Base-by-base conservation (phyloP, 2,888 invertebrate genomes). In the Leucophenga maculata region DNA sequence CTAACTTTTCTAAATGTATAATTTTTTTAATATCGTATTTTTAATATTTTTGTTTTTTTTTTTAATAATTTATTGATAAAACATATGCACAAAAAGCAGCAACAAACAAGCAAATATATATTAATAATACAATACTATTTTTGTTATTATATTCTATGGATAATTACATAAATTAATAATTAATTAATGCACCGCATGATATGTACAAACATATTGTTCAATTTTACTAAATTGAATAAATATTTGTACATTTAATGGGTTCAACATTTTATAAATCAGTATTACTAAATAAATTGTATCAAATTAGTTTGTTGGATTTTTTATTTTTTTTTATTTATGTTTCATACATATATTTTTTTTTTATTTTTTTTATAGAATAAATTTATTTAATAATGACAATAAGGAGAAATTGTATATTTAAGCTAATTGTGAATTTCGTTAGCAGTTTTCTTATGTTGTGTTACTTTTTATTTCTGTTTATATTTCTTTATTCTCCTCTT, bases 51-150 rank as follows among this genome's bases (percentile, higher is more conserved):
- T 73, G 67, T 69, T 75, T 68, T 69, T 52, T 67, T 68, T 71
- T 74, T 0, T 39, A 44, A 26, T 55, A 31, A 54, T 66, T 48
- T 76, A 68, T 72, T 72, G 55, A 70, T 73, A 74, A 77, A 74
- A 72, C n/a, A 82, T 79, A 85, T 80, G 84, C 84, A 86, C 84
- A 85, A 85, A 87, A 86, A 87, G 87, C 88, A 81, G 86, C 88
- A 86, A 86, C 87, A 87, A 86, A 86, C 86, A 86, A 86, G 86
- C 86, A 76, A 77, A 81, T 78, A 77, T 67, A 31, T 48, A 68
- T 32, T 32, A 48, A 31, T 46, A 46, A 18, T 50, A 46, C n/a
- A 59, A 67, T 75, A 69, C 77, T 76, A 72, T 71, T 78, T 70
- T 65, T 71, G 59, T 70, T 68, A 48, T 57, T 60, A 57, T 46